Base-by-base conservation (phyloP, 2,888 invertebrate genomes). In the Parnassius mnemosyne region DNA sequence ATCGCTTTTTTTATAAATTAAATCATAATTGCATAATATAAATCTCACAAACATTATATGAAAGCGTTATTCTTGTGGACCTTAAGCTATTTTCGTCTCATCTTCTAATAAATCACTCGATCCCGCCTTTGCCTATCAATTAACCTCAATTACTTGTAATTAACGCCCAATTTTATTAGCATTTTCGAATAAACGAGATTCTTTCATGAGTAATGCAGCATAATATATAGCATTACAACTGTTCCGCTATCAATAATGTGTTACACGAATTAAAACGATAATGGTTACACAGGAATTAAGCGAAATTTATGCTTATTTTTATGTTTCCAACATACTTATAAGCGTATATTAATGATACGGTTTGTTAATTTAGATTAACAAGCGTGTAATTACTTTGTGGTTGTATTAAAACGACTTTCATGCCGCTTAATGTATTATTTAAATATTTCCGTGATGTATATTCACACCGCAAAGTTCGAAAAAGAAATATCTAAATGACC, bases 311-410 rank as follows among this genome's bases (percentile, higher is more conserved):
- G 58, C 63, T 55, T 58, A 51, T 62, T 66, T 60, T 57, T 60
- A 64, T 60, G 64, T 59, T 63, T 46, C 59, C 59, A 63, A 60
- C 49, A 61, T 67, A 65, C 60, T 68, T 69, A 83, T 80, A 73
- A 70, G 74, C 80, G 79, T 83, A 77, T 82, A 83, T 80, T 83
- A 77, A 75, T 80, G 81, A 77, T 76, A 80, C 75, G 78, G 81
- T 80, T 80, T 75, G 81, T 84, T 86, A 81, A 84, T 85, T 79
- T 79, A 78, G 81, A 84, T 84, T 82, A 82, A 84, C 81, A 75
- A 78, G 79, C 80, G 77, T 77, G 78, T 85, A 85, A 87, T 86
- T 84, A 84, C 78, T 75, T 78, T 76, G 78, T 79, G 77, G 74
- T 72, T 77, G 73, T 74, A 74, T 69, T 69, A 73, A 77, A 82